Base-by-base conservation (phyloP, 53 echinoderm and acorn worm genomes). In the Temnopleurus reevesii region DNA sequence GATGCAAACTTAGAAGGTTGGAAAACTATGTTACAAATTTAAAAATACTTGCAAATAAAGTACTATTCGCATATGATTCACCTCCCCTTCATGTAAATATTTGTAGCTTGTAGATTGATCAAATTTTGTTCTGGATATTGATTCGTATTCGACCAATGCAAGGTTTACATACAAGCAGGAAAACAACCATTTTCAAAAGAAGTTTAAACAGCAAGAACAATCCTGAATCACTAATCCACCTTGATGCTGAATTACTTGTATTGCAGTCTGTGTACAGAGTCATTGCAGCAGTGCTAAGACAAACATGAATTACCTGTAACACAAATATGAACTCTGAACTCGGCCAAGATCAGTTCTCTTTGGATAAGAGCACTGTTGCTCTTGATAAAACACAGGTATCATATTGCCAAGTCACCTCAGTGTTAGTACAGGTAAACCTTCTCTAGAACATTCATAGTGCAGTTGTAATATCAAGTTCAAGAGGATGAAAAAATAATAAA, bases 271-370 rank as follows among this genome's bases (percentile, higher is more conserved):
- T 77, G 81, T 81, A 83, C 58, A 83, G 56, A 83, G 83, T 83
- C 58, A 57, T 55, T 43, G 31, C 53, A 21, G 53, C 31, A 53
- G 81, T 51, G 49, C 81, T 81, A 81, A 84, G 46, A 46, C 46
- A 86, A 86, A 86, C 64, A 86, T 43, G 64, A 45, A 86, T 60
- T 86, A 86, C 86, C 86, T 86, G 86, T 46, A 43, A 30, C 31
- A 45, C 86, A 86, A 86, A 86, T 63, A 86, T 86, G 86, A 61
- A 60, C 86, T 86, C 51, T 86, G 86, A 63, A 61, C 86, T 61
- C 38, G 45, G 28, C 61, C 64, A 4, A 83, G 83, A 55, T 83
- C 83, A 57, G 19, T 83, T 57, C 58, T 83, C 36, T 57, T 83
- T 44, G 56, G 36, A 58, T 57, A 24, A 36, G 58, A 55, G 83